Conservation (phyloP, 1,140 invertebrate species). For the Acyrthosiphon pisum region DNA sequence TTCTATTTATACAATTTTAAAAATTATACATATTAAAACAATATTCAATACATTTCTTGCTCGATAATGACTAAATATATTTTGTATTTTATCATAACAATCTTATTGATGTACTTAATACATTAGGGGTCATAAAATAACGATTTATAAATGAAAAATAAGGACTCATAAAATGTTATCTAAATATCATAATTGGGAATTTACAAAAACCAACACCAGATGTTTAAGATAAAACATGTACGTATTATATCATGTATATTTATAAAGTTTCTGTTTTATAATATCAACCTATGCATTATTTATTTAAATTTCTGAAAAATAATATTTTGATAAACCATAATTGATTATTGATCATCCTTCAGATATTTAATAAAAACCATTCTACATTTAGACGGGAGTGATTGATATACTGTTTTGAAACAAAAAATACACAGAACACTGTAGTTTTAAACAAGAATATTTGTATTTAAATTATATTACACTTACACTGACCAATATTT, state of each 20-base stretch:
- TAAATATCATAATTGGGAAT: background rate
- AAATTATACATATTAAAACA: background rate
- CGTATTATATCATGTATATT: background rate
- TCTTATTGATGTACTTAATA: background rate
- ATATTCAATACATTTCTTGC: background rate
- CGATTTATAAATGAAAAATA: background rate
- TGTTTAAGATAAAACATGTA: background rate
- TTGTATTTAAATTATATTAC: background rate
- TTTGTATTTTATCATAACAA: background rate
- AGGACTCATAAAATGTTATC: background rate
- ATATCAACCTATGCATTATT: background rate
- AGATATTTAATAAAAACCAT: background rate
- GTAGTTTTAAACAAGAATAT: background rate
- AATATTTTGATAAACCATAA: background rate
- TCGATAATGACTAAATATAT: background rate
- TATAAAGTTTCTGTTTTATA: background rate
- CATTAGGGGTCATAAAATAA: background rate
- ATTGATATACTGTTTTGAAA: background rate
- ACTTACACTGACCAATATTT: background rate
- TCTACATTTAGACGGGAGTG: background rate
- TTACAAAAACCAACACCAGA: background rate
- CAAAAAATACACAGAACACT: background rate
- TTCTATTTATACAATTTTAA: background rate
- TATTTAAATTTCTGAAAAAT: background rate
- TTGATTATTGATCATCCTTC: conserved; percentile 10